Evolutionary conservation across 2,888 invertebrate species (phyloP), one percentile per base, ranked within the genome.

Genomic region (Brachylomia viminalis): DNA sequence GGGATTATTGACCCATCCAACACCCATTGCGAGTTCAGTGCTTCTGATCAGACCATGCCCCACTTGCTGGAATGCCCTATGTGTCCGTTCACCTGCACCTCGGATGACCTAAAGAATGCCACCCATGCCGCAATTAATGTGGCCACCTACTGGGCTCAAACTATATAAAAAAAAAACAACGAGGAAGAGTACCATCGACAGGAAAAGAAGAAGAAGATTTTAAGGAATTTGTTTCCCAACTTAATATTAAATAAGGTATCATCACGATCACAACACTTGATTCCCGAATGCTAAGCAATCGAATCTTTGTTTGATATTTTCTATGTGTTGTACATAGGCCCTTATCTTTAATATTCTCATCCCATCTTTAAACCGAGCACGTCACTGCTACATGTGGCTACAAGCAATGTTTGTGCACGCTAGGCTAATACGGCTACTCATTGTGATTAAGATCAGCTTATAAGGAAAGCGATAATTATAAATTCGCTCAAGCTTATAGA

Each of bases 341-440:
- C 45, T 58, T 52, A 68, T 65, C 72, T 72, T 27, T 45, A 82
- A 80, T 69, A 65, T 64, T 56, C 27, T 61, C 27, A 59, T 61
- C 47, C 6, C 30, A 67, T 76, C 27, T 77, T 72, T 59, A 76
- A 77, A 42, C 82, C 52, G 49, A 54, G 54, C 72, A 77, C 77
- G 82, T 82, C 64, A 82, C 64, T 65, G 64, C 30, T 68, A 54
- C 64, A 68, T 42, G 58, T 80, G 30, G 72, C 59, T 68, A 33
- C 64, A 49, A 72, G 64, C 80, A 69, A 69, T 80, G 59, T 80
- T 77, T 77, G 67, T 52, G 45, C 64, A 82, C 72, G 77, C 67
- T 69, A 45, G 72, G 72, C 59, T 77, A 72, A 82, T 65, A 77
- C 64, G 81, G 62, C 58, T 47, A 65, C 20, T 69, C 59, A 77